phyloP scores from a whole-genome alignment of 2,888 invertebrate species.

The Boloria euphrosyne region DNA sequence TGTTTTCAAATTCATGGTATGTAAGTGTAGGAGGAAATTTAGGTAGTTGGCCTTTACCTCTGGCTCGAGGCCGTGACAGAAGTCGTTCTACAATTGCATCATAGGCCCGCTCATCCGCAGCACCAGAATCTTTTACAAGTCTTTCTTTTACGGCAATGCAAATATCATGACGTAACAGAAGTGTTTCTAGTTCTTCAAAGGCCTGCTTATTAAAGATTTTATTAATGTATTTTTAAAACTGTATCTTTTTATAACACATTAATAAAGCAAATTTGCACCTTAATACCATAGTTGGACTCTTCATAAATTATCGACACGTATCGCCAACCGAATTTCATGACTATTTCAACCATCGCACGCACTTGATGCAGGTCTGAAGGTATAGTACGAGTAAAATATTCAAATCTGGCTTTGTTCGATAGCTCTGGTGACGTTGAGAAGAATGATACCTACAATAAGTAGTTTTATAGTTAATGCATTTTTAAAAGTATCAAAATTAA shows the following conservation, averaged over 20 bases:
- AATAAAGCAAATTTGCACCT: constrained; percentile 79
- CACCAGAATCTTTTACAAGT: constrained; percentile 96
- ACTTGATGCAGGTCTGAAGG: constrained; percentile 97
- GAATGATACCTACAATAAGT: constrained; percentile 90
- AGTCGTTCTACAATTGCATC: constrained; percentile 92
- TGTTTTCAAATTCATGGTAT: too few relatives aligned
- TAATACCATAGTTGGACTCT: constrained; percentile 97
- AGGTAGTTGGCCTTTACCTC: constrained; percentile 82
- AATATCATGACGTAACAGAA: constrained; percentile 90
- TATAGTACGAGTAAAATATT: constrained; percentile 96
- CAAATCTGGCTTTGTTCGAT: constrained; percentile 96
- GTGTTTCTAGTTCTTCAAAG: constrained; percentile 94
- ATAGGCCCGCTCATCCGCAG: constrained; percentile 92
- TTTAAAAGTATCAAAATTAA: not conserved
- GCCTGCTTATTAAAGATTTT: constrained; percentile 6
- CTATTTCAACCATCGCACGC: constrained; percentile 96
- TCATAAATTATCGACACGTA: constrained; percentile 98
- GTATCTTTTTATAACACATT: not conserved
- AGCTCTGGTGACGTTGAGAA: constrained; percentile 97
- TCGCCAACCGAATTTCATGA: constrained; percentile 93
- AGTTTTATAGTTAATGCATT: not conserved
- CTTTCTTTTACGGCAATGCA: constrained; percentile 97
- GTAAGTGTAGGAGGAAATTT: too few relatives aligned
- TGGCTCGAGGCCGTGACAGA: constrained; percentile 90
- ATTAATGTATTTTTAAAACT: not conserved